Evolutionary conservation across 1,140 invertebrate genomes (phyloP), one percentile per base, ranked within the genome.

Genomic region (Calliopsis andreniformis): DNA sequence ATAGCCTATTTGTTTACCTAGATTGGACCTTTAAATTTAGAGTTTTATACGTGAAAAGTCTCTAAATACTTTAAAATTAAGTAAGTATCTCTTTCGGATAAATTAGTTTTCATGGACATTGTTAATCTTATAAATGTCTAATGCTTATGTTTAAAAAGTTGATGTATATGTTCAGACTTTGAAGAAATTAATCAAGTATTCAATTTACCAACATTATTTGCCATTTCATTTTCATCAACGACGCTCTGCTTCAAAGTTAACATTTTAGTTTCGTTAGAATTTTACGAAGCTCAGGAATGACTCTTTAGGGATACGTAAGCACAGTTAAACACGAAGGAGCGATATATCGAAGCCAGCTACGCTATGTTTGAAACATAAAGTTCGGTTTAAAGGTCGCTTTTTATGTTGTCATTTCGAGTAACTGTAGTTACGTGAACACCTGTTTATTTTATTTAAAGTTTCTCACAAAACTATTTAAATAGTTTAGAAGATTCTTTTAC

Each of bases 331-430:
- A 14, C 30, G 68, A 64, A 78, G 72, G 14, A 35, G 42, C 68
- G 67, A 70, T 64, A 72, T 39, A 64, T 58, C 76, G 68, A 78
- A 47, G 35, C 14, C 47, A 49, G 10, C 23, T 14, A 16, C 55
- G n/a, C 45, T 75, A 73, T 73, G 42, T 67, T 39, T 25, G 12
- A 18, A 39, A 28, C 67, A 66, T 78, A 78, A 78, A 78, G 61
- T 78, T 35, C 23, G 20, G n/a, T 43, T 75, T 67, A 78, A 78
- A 61, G 66, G 56, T 51, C 62, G 43, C 39, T 28, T 30, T 75
- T 75, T 75, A 75, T 51, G 45, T 75, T 53, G 53, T 67, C 51
- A 78, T 72, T 75, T 75, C 43, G 42, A 28, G 39, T 62, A 70
- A 75, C 75, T 25, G 55, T 67, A 43, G 63, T 64, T 45, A 56